Conservation (phyloP, 2,888 invertebrate species). For the Linyphia triangularis region DNA sequence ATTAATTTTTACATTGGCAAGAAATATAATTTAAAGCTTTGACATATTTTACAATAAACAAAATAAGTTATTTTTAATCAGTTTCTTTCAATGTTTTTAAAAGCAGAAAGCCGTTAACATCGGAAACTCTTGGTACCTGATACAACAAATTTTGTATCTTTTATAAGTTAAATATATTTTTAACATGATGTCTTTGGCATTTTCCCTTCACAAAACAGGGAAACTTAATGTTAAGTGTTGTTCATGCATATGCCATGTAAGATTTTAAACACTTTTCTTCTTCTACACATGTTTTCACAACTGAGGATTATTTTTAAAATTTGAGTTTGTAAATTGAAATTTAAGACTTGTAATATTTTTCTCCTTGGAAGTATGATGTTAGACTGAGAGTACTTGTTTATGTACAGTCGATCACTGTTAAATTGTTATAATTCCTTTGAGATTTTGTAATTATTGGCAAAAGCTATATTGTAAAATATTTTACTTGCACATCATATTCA, state of each 20-base stretch:
- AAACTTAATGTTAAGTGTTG: constrained; percentile 11
- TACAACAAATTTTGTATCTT: constrained; percentile 62
- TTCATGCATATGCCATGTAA: constrained; percentile 7
- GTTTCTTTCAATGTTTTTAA: neutral
- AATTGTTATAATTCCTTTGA: neutral
- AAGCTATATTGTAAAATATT: too few species aligned
- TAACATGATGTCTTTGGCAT: constrained; percentile 48
- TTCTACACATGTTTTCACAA: neutral
- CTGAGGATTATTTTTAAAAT: neutral
- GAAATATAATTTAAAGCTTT: too few species aligned
- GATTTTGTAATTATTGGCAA: too few species aligned
- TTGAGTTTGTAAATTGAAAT: neutral
- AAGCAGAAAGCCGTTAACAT: neutral
- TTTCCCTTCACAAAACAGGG: neutral
- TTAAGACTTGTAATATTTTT: neutral
- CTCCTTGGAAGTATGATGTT: neutral
- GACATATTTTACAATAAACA: too few species aligned
- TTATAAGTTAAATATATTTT: constrained; percentile 68
- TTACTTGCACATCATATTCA: too few species aligned
- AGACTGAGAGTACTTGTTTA: neutral
- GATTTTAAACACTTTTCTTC: constrained; percentile 4
- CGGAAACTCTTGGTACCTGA: constrained; percentile 64
- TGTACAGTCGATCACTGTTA: constrained; percentile 29
- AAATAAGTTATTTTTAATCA: too few species aligned
- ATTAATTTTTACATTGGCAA: too few species aligned